Evolutionary conservation across 2,797 vertebrate species (phyloP).

Genomic region (Myotis vivesi): DNA sequence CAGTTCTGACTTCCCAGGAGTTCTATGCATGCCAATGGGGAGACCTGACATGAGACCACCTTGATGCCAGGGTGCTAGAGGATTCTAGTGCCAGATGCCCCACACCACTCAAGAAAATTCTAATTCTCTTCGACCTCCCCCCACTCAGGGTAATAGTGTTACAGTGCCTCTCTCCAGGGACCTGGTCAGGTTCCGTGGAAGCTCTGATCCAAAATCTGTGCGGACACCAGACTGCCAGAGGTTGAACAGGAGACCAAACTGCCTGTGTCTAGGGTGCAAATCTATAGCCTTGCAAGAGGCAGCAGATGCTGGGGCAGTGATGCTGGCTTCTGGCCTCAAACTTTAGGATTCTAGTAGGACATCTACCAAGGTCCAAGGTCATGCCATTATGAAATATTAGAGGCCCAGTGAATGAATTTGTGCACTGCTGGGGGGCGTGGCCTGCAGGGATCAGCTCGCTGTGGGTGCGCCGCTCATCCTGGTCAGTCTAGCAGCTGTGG

Average conservation of each 20-base stretch:
- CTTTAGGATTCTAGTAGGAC: background rate
- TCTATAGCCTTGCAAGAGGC: background rate
- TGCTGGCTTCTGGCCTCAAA: background rate
- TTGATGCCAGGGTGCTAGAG: background rate
- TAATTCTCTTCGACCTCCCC: background rate
- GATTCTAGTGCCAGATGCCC: background rate
- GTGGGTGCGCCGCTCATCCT: too few species aligned
- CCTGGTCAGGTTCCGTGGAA: background rate
- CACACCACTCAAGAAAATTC: background rate
- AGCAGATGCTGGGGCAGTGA: background rate
- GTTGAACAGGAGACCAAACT: background rate
- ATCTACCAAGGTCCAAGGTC: background rate
- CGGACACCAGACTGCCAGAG: background rate
- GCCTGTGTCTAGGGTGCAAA: accelerated
- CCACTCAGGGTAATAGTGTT: background rate
- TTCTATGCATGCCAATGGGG: background rate
- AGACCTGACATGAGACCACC: background rate
- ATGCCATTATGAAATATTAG: background rate
- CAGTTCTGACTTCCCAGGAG: background rate
- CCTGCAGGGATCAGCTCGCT: accelerated
- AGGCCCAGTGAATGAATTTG: too few species aligned
- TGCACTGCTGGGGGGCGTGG: too few species aligned
- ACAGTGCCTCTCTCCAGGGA: accelerated
- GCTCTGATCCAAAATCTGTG: background rate
- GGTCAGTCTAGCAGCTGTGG: too few species aligned